Percentiles rank a stretch among this genome's conserved stretches.
Evolutionary conservation across 2,888 invertebrate species (phyloP).

Genomic region (Polymixis flavicincta): DNA sequence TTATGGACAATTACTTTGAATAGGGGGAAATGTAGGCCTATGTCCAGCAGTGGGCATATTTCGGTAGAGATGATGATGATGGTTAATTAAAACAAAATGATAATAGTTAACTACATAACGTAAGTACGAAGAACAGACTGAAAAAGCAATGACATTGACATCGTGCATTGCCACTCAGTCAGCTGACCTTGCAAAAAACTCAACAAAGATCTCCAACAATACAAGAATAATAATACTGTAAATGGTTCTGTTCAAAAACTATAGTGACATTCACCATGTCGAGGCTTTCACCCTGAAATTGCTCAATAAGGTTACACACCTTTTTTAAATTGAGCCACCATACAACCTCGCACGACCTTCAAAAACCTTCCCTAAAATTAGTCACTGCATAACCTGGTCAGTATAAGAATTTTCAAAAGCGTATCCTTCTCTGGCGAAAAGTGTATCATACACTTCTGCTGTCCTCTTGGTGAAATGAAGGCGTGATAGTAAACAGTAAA

Average conservation of each 20-base stretch:
- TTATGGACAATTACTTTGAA: too few species aligned
- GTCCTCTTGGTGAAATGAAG: background rate
- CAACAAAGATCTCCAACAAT: conserved; percentile 6
- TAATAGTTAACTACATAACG: background rate
- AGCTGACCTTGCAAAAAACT: conserved; percentile 16
- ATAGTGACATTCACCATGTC: conserved; percentile 33
- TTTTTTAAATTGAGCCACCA: background rate
- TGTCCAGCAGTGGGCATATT: background rate
- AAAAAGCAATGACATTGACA: conserved; percentile 31
- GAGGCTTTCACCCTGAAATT: conserved; percentile 11
- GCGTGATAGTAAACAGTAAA: background rate
- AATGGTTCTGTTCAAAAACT: background rate
- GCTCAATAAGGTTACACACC: background rate
- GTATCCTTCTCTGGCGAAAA: background rate
- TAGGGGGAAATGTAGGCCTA: background rate
- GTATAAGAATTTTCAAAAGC: background rate
- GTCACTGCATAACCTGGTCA: conserved; percentile 5
- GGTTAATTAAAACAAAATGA: background rate
- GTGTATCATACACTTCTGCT: background rate
- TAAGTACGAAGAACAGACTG: background rate
- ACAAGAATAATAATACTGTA: conserved; percentile 3
- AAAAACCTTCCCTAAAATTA: conserved; percentile 1
- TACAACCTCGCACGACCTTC: background rate
- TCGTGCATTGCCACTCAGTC: background rate
- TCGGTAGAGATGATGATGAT: too few species aligned